These are phyloP conservation scores for Neocloeon triangulifer DNA, from an alignment of 1,140 invertebrate genomes.

Conservation along the genomic window DNA sequence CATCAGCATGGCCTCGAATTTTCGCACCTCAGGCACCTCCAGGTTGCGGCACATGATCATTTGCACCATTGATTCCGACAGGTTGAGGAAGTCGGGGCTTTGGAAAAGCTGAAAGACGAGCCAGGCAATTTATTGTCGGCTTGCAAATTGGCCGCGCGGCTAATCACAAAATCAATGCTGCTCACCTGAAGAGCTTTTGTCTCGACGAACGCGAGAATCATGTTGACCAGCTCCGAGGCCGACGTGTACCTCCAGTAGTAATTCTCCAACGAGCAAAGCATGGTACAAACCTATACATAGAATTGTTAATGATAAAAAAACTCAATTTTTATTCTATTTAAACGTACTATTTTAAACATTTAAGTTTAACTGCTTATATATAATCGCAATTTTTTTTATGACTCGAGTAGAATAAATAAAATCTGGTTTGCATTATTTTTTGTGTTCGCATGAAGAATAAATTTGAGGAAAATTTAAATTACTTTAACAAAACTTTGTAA, in stretches of 20 bases:
- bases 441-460: too few relatives aligned
- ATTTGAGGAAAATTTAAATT: too few relatives aligned
- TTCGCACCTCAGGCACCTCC: conserved; percentile 69
- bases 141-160: not conserved
- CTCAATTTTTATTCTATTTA: too few relatives aligned
- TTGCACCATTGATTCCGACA: conserved; percentile 85
- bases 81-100: conserved; percentile 54
- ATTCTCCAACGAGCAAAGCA: conserved; percentile 80
- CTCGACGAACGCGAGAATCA: conserved; percentile 79
- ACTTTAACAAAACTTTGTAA: too few relatives aligned
- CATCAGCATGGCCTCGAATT: conserved; percentile 79
- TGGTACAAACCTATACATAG: conserved; percentile 57
- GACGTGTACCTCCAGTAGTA: conserved; percentile 91
- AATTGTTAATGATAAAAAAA: too few relatives aligned
- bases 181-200: conserved; percentile 37
- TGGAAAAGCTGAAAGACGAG: conserved; percentile 46
- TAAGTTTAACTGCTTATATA: too few relatives aligned
- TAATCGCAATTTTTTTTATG: too few relatives aligned
- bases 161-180: not conserved
- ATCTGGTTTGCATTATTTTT: too few relatives aligned
- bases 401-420: too few relatives aligned
- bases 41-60: conserved; percentile 78
- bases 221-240: conserved; percentile 78
- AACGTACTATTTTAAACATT: too few relatives aligned
- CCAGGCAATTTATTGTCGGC: conserved; percentile 1